A percentile compares a stretch with the other conserved stretches of the same genome.
phyloP scores from a whole-genome alignment of 1,140 invertebrate species.

The Pseudomyrmex cubaensis region DNA sequence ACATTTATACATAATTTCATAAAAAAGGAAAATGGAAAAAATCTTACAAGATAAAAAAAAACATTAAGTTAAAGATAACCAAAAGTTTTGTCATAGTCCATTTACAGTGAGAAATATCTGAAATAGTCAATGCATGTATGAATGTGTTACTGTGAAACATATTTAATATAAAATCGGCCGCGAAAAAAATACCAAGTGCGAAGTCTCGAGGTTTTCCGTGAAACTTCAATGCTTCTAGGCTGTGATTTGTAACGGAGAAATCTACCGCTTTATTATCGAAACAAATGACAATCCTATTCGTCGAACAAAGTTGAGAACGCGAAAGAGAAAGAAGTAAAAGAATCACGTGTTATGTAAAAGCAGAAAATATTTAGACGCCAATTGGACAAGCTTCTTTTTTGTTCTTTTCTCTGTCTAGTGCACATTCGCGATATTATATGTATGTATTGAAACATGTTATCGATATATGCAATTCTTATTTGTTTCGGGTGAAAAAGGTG shows the following conservation, averaged over 20 bases:
- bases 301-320: slow-evolving; percentile 25
- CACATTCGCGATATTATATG: not conserved
- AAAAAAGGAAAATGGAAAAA: too few species aligned
- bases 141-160: slow-evolving; percentile 6
- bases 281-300: slow-evolving; percentile 51
- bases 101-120: too few species aligned
- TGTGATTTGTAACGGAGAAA: slow-evolving; percentile 51
- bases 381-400: slow-evolving; percentile 19
- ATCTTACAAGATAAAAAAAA: too few species aligned
- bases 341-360: not conserved
- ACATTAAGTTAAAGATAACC: too few species aligned
- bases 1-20: too few species aligned
- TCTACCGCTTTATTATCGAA: slow-evolving; percentile 53
- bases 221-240: slow-evolving; percentile 56
- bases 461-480: slow-evolving; percentile 6
- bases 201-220: slow-evolving; percentile 36
- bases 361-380: slow-evolving; percentile 6
- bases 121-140: not conserved
- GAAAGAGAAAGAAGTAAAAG: slow-evolving; percentile 13
- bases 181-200: slow-evolving; percentile 2
- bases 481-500: not conserved
- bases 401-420: not conserved
- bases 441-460: not conserved
- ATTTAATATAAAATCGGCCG: slow-evolving; percentile 20
- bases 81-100: too few species aligned